Evolutionary conservation across 2,113 vertebrate species (phyloP).

Genomic region (Marmota flaviventris): DNA sequence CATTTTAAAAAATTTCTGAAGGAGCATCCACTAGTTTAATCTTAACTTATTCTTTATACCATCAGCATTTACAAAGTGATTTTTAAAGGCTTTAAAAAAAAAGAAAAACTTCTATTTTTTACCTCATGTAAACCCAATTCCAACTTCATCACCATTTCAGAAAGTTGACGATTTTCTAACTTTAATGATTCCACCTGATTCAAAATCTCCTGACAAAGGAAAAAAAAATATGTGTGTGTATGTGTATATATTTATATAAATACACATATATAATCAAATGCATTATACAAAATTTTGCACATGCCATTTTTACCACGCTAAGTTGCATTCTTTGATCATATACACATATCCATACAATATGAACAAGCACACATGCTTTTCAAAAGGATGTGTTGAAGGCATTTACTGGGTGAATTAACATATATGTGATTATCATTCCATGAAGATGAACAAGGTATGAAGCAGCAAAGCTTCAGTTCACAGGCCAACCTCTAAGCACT

Average conservation of each 20-base stretch:
- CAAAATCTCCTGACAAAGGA: slow-evolving; percentile 88
- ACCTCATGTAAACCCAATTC: slow-evolving; percentile 89
- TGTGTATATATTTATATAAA: no score
- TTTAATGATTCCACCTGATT: slow-evolving; percentile 92
- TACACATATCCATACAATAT: neutral
- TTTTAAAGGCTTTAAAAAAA: slow-evolving; percentile 8
- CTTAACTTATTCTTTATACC: slow-evolving; percentile 24
- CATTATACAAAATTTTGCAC: neutral
- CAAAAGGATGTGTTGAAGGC: neutral
- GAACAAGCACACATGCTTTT: neutral
- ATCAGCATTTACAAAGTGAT: slow-evolving; percentile 30
- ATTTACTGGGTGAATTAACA: neutral
- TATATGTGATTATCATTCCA: neutral
- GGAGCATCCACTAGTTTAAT: neutral
- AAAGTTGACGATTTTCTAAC: slow-evolving; percentile 92
- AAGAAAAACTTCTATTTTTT: slow-evolving; percentile 32
- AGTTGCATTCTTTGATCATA: slow-evolving; percentile 3
- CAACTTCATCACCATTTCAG: slow-evolving; percentile 88
- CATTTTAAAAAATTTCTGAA: slow-evolving; percentile 39
- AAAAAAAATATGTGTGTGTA: neutral
- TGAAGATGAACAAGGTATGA: neutral
- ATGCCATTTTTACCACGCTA: slow-evolving; percentile 1
- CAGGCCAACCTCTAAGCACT: neutral
- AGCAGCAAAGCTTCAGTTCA: neutral
- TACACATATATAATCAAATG: neutral